A percentile compares a stretch with the other conserved stretches of the same genome.
phyloP scores from a whole-genome alignment of 1,140 invertebrate species.

The Cepaea nemoralis region DNA sequence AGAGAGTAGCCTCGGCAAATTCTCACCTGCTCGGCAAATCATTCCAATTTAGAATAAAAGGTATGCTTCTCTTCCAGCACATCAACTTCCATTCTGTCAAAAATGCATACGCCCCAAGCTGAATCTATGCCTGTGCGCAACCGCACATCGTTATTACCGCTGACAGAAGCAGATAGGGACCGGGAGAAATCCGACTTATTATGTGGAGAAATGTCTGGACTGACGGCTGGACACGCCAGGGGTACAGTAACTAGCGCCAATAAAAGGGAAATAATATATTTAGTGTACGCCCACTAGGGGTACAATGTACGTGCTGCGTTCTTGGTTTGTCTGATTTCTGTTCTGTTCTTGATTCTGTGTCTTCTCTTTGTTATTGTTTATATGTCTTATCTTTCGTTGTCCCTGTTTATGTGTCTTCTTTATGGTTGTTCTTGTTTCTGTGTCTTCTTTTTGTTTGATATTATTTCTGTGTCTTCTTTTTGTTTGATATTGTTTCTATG shows the following conservation, averaged over 20 bases:
- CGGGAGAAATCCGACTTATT: neutral
- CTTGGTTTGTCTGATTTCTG: neutral
- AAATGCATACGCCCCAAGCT: neutral
- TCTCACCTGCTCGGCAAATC: constrained; percentile 1
- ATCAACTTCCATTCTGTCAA: constrained; percentile 9
- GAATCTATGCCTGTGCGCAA: neutral
- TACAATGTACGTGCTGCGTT: neutral
- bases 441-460: too few relatives aligned
- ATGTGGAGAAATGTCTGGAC: neutral
- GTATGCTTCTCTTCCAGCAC: neutral
- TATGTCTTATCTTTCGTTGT: too few relatives aligned
- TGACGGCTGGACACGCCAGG: neutral
- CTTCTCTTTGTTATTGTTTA: too few relatives aligned
- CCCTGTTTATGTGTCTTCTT: neutral
- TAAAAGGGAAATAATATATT: neutral
- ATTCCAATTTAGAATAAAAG: neutral
- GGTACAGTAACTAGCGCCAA: neutral
- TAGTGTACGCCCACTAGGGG: neutral
- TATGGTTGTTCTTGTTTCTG: neutral
- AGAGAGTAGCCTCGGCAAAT: neutral
- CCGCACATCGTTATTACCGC: neutral
- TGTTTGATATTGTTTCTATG: too few relatives aligned
- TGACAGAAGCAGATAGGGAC: neutral
- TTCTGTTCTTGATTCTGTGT: neutral
- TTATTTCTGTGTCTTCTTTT: too few relatives aligned